Percentiles rank a stretch among this genome's conserved stretches.
Evolutionary conservation across 2,797 vertebrate species (phyloP).

Genomic region (Periparus ater): DNA sequence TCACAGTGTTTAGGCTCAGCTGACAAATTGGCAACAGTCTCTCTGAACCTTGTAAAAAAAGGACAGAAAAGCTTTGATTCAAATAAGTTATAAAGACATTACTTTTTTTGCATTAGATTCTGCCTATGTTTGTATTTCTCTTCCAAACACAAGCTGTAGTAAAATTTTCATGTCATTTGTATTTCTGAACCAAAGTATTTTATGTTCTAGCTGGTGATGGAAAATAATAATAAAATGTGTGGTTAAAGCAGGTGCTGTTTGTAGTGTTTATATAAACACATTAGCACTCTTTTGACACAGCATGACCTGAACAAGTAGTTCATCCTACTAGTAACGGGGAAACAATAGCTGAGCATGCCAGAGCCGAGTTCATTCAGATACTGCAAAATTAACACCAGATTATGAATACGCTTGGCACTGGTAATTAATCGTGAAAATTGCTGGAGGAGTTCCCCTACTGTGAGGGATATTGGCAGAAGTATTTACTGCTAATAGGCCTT

Average conservation of each 20-base stretch:
- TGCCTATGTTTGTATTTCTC: background rate
- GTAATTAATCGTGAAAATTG: slow-evolving; percentile 76
- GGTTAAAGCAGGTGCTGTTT: slow-evolving; percentile 67
- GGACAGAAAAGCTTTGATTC: background rate
- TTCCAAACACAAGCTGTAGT: background rate
- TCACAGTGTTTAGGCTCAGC: background rate
- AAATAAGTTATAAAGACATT: background rate
- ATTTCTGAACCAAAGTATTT: slow-evolving; percentile 3
- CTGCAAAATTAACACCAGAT: slow-evolving; percentile 84
- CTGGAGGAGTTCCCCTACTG: slow-evolving; percentile 74
- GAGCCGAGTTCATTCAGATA: slow-evolving; percentile 74
- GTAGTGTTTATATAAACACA: slow-evolving; percentile 68
- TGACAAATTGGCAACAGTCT: background rate
- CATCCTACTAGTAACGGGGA: slow-evolving; percentile 67
- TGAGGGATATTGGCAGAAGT: slow-evolving; percentile 78
- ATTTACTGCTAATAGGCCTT: slow-evolving; percentile 81
- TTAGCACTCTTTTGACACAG: slow-evolving; percentile 72
- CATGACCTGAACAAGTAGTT: slow-evolving; percentile 70
- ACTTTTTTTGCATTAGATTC: background rate
- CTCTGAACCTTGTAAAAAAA: background rate
- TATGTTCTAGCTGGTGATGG: slow-evolving; percentile 9
- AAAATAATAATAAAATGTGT: slow-evolving; percentile 56
- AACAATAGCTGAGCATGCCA: slow-evolving; percentile 76
- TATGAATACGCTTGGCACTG: slow-evolving; percentile 79
- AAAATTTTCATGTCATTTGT: slow-evolving; percentile 4